A percentile compares a stretch with the other conserved stretches of the same genome.
phyloP scores from a whole-genome alignment of 2,888 invertebrate genomes.

The Apotomis turbidana region DNA sequence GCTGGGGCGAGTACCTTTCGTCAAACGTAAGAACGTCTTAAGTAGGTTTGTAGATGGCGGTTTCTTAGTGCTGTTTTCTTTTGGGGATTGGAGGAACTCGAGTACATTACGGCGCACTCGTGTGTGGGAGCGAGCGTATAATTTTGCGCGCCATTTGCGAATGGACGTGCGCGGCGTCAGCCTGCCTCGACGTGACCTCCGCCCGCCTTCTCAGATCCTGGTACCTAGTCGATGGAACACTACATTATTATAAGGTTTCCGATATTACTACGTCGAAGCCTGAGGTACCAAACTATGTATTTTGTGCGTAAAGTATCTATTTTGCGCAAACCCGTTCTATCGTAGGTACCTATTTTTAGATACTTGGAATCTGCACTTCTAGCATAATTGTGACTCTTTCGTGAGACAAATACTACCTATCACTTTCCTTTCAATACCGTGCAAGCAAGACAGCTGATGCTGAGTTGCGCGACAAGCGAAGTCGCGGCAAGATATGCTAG shows the following conservation, averaged over 20 bases:
- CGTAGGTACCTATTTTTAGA: too few species aligned
- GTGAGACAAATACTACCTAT: too few species aligned
- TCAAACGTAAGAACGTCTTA: conserved; percentile 10
- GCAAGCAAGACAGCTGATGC: too few species aligned
- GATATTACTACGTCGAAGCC: neutral
- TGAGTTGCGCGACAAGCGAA: too few species aligned
- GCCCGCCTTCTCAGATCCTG: conserved; percentile 13
- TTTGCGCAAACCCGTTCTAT: too few species aligned
- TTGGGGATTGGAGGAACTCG: conserved; percentile 1
- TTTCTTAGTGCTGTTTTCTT: conserved; percentile 5
- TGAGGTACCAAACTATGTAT: too few species aligned
- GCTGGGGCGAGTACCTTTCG: neutral
- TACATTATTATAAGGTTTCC: conserved; percentile 23
- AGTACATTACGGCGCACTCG: conserved; percentile 43
- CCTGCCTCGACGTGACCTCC: conserved; percentile 58
- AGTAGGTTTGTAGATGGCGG: neutral
- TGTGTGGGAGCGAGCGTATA: conserved; percentile 56
- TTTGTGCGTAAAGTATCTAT: too few species aligned
- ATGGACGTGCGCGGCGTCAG: conserved; percentile 62
- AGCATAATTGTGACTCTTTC: too few species aligned
- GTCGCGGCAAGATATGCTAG: too few species aligned
- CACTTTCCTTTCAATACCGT: too few species aligned
- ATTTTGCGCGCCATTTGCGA: conserved; percentile 75
- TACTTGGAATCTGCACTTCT: too few species aligned
- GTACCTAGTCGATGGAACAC: conserved; percentile 17